Evolutionary conservation across 2,797 vertebrate genomes (phyloP).

Genomic region (Synanceia verrucosa): DNA sequence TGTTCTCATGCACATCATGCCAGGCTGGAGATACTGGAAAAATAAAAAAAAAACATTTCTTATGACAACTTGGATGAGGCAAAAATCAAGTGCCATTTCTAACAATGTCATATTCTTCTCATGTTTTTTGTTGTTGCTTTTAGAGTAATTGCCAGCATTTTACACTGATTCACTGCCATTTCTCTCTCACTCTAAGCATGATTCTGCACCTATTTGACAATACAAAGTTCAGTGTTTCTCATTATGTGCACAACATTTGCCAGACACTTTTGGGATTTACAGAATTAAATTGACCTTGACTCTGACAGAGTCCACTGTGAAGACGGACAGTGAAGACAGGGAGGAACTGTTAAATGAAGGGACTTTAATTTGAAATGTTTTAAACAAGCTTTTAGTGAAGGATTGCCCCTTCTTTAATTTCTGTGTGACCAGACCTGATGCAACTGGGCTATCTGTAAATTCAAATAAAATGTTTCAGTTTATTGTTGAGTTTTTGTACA

Average conservation of each 20-base stretch:
- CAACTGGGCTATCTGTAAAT: slow-evolving; percentile 79
- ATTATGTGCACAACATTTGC: slow-evolving; percentile 6
- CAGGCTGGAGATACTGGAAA: background rate
- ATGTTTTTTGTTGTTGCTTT: slow-evolving; percentile 10
- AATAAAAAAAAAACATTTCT: no score
- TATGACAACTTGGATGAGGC: background rate
- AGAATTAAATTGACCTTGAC: slow-evolving; percentile 32
- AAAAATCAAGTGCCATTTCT: slow-evolving; percentile 41
- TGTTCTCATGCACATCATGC: slow-evolving; percentile 30
- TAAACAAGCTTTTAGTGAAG: slow-evolving; percentile 60
- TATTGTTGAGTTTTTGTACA: slow-evolving; percentile 27
- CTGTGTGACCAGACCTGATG: slow-evolving; percentile 72
- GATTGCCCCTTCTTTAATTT: slow-evolving; percentile 41
- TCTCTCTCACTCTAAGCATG: background rate
- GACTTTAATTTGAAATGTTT: slow-evolving; percentile 49
- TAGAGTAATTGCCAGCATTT: background rate
- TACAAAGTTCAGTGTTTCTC: background rate
- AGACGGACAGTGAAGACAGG: slow-evolving; percentile 15
- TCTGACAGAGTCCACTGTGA: slow-evolving; percentile 64
- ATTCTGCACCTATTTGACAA: background rate
- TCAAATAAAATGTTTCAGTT: slow-evolving; percentile 74
- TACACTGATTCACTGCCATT: slow-evolving; percentile 12
- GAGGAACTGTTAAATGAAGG: slow-evolving; percentile 51
- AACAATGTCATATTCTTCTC: background rate
- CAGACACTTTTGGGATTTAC: slow-evolving; percentile 6